Evolutionary conservation across 2,797 vertebrate genomes (phyloP).

Genomic region (Prionace glauca): DNA sequence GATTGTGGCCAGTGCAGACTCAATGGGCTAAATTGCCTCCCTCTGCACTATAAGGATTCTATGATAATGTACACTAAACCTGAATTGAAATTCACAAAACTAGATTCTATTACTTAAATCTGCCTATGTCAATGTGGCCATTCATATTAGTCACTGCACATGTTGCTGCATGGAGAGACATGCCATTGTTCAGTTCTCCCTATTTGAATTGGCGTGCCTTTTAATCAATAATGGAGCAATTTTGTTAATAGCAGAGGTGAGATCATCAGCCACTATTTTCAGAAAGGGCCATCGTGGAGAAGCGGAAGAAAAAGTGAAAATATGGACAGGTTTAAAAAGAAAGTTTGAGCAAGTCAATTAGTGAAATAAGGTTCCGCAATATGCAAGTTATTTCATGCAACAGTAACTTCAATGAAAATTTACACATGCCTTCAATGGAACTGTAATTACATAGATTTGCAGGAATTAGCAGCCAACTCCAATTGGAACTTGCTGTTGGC

Average conservation of each 20-base stretch:
- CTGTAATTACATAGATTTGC: background rate
- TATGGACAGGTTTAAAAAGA: background rate
- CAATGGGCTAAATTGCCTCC: too few relatives aligned
- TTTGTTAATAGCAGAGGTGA: background rate
- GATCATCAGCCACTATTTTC: background rate
- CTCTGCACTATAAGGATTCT: too few relatives aligned
- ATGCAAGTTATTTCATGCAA: background rate
- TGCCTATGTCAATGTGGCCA: background rate
- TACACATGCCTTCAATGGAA: background rate
- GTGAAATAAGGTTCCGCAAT: background rate
- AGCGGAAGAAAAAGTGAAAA: background rate
- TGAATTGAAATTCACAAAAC: background rate
- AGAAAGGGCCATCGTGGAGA: background rate
- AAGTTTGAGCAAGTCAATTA: background rate
- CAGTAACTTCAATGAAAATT: background rate
- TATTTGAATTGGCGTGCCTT: background rate
- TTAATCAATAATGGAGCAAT: background rate
- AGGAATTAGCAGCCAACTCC: background rate
- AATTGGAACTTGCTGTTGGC: background rate
- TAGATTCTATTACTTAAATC: background rate
- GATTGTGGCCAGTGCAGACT: too few relatives aligned
- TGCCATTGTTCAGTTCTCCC: background rate
- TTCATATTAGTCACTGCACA: background rate
- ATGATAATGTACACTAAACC: background rate
- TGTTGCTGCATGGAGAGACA: background rate